A percentile compares a stretch with the other conserved stretches of the same genome.
These are phyloP conservation scores for Pyrrhosoma nymphula DNA, from an alignment of 2,888 invertebrate genomes.

Conservation along the genomic window DNA sequence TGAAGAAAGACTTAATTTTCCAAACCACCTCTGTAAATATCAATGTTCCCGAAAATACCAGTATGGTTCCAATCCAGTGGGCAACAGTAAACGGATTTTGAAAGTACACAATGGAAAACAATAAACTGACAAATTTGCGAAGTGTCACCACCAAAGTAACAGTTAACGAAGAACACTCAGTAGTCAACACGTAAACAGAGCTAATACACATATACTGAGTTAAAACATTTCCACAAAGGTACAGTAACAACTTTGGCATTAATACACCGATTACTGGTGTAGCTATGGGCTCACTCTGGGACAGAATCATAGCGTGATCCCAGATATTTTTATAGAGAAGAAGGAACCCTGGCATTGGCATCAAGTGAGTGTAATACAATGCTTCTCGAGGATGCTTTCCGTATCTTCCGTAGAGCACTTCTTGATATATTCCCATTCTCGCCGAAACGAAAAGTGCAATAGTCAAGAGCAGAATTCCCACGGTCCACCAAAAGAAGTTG, in stretches of 20 bases:
- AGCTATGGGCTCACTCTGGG: slow-evolving; percentile 81
- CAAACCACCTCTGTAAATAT: slow-evolving; percentile 91
- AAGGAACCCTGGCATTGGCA: slow-evolving; percentile 94
- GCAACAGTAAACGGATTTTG: slow-evolving; percentile 94
- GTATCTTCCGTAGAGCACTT: slow-evolving; percentile 88
- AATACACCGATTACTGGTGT: slow-evolving; percentile 82
- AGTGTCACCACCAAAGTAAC: slow-evolving; percentile 97
- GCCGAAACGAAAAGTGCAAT: slow-evolving; percentile 95
- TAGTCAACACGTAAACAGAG: slow-evolving; percentile 95
- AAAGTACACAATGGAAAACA: slow-evolving; percentile 98
- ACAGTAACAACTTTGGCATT: slow-evolving; percentile 88
- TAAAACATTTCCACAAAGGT: slow-evolving; percentile 89
- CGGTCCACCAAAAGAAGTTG: slow-evolving; percentile 83
- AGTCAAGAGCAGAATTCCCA: slow-evolving; percentile 90
- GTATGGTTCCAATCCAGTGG: slow-evolving; percentile 94
- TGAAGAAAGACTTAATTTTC: background rate
- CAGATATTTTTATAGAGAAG: slow-evolving; percentile 88
- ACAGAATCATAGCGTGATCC: slow-evolving; percentile 87
- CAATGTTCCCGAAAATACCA: slow-evolving; percentile 96
- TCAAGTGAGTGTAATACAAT: slow-evolving; percentile 91
- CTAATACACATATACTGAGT: slow-evolving; percentile 98
- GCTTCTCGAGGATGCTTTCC: slow-evolving; percentile 97
- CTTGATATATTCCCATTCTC: slow-evolving; percentile 97
- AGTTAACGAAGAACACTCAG: slow-evolving; percentile 95
- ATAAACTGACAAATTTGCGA: slow-evolving; percentile 95